Base-by-base conservation (phyloP, 1,140 invertebrate genomes). In the Orius insidiosus region DNA sequence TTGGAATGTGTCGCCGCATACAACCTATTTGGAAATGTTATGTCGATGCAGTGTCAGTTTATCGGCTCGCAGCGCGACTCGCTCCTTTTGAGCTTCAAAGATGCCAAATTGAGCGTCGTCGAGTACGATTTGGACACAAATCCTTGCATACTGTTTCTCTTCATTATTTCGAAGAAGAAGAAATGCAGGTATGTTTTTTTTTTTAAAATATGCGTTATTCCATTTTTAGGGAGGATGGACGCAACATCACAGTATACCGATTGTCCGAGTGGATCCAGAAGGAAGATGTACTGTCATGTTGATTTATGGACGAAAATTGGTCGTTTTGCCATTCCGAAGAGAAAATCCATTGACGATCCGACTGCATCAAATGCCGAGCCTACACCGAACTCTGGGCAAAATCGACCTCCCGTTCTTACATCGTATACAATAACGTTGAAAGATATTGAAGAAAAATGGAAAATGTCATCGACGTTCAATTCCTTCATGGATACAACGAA, bases 91-190 rank as follows among this genome's bases (percentile, higher is more conserved):
- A 86, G 85, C 47, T 98, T 98, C 59, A 74, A 76, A 51, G 94
- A 98, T 66, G 94, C 94, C 1, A 98, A 98, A 65, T 66, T 97
- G 1, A 85, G 84, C 10, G 78, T 98, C 34, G 76, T 98, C n/a
- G 90, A 97, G 61, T 95, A 98, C 66, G 90, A 98, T 66, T 79
- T 83, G 24, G 81, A 85, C 55, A 83, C 76, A 15, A 84, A 93
- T 65, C 90, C 59, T 65, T 98, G 1, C 80, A 87, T 56, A 98
- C 95, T 1, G 69, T 96, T 3, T 98, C 94, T 16, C 69, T 99
- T 50, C 95, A 98, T 72, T 95, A 94, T 61, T 98, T 98, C 68
- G 96, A 99, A 68, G 92, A 97, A 56, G 87, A 95, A 57, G 89
- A 95, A 56, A 83, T 96, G 61, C 82, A 82, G 66, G 86, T 88